Evolutionary conservation across 2,797 vertebrate species (phyloP), one percentile per base, ranked within the genome.

Genomic region (Microctenopoma lineatum): DNA sequence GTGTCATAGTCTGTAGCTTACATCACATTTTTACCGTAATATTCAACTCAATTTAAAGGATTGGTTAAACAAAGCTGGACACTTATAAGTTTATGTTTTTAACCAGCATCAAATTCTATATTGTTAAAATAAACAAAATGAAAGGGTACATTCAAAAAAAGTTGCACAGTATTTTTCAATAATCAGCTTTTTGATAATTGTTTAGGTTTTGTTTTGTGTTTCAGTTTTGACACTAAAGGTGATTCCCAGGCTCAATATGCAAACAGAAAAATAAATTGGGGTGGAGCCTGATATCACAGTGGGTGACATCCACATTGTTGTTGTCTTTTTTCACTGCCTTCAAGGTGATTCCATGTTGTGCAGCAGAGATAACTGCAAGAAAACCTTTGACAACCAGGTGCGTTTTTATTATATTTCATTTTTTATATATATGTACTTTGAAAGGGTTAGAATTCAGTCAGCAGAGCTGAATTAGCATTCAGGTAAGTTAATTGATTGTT

Each of bases 211-310:
- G 9, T 1, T 5, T 1, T 27, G 9, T 50, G 13, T 55, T 57
- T 51, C 18, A 45, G 44, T 57, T 1, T 6, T 44, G 16, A 13
- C 36, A 55, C 15, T 56, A 39, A 0, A 54, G 29, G 65, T 29
- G 25, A 59, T 71, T 77, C 79, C 61, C 45, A 45, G n/a, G 34
- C 47, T 73, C 59, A 80, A 66, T 73, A 75, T 63, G 66, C 66
- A 76, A 52, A 71, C 38, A 47, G 70, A 77, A 52, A 59, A 41
- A 65, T 25, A 53, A 46, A 26, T 72, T 12, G 38, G 87, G 91
- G 91, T 80, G 91, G 91, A 86, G 91, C 87, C 45, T 84, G 27
- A 75, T 69, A 46, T 68, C 64, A 61, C 79, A 75, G 75, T 63
- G 68, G 66, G 58, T 51, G 68, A 76, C 73, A 67, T 61, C 55